Evolutionary conservation across 2,113 vertebrate species (phyloP).

Genomic region (Mirza zaza): DNA sequence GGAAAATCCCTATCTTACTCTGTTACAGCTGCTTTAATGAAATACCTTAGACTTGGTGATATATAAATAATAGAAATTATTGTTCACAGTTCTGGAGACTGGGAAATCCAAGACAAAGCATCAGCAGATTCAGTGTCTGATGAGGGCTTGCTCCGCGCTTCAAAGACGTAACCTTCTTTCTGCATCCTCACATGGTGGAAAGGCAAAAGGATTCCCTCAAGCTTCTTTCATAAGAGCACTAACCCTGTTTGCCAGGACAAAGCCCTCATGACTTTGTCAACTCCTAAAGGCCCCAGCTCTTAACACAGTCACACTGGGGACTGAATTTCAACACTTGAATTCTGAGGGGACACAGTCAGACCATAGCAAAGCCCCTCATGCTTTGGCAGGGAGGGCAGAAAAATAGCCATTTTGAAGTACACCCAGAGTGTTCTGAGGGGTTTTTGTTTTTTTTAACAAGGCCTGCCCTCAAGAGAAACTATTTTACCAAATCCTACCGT

Average conservation of each 20-base stretch:
- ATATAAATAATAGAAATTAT: neutral
- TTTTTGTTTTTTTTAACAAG: neutral
- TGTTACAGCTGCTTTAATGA: neutral
- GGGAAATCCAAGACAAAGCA: neutral
- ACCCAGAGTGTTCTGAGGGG: neutral
- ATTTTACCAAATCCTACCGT: neutral
- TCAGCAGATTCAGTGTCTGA: neutral
- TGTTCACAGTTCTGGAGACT: neutral
- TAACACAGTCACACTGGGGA: neutral
- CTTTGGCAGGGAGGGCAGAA: neutral
- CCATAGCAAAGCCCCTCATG: neutral
- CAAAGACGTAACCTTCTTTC: neutral
- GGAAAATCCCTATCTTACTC: neutral
- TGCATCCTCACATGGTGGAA: neutral
- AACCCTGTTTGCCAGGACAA: neutral
- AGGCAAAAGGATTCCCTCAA: neutral
- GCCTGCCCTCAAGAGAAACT: neutral
- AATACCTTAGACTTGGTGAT: neutral
- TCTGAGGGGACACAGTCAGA: neutral
- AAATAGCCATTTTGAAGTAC: neutral
- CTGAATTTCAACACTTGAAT: neutral
- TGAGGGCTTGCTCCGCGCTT: neutral
- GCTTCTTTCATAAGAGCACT: no score
- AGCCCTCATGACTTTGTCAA: neutral
- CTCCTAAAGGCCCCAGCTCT: neutral